Percentiles rank a stretch among this genome's conserved stretches.
phyloP scores from a whole-genome alignment of 2,888 invertebrate species.

The Nomada goodeniana region DNA sequence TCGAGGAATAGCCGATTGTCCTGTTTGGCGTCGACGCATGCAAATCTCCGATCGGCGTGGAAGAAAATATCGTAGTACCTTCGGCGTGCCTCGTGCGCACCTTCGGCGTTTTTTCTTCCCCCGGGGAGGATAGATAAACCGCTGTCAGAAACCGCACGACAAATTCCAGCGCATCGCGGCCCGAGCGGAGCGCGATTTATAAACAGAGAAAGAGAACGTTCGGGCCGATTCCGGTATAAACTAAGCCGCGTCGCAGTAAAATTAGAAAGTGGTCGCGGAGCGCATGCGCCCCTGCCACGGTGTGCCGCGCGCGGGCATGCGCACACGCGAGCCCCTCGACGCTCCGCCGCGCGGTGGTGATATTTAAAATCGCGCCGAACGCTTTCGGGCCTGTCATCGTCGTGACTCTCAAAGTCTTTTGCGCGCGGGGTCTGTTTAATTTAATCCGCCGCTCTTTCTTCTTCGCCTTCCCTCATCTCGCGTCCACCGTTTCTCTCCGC shows the following conservation, averaged over 20 bases:
- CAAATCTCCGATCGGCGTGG: not conserved
- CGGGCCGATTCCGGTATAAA: slow-evolving; percentile 46
- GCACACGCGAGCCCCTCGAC: slow-evolving; percentile 10
- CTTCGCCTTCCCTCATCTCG: slow-evolving; percentile 1
- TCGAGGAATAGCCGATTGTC: slow-evolving; percentile 53
- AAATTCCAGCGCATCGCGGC: slow-evolving; percentile 45
- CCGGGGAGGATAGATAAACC: not conserved
- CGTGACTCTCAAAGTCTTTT: slow-evolving; percentile 48
- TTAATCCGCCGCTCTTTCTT: slow-evolving; percentile 63
- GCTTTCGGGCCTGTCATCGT: slow-evolving; percentile 35
- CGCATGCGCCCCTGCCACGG: slow-evolving; percentile 33
- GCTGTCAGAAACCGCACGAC: slow-evolving; percentile 13
- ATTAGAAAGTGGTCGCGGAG: slow-evolving; percentile 64
- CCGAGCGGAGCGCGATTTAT: slow-evolving; percentile 44
- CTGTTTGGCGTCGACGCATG: slow-evolving; percentile 7
- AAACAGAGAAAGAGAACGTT: slow-evolving; percentile 56
- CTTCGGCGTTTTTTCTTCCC: too few relatives aligned
- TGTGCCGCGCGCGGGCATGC: slow-evolving; percentile 37
- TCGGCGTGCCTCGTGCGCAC: too few relatives aligned
- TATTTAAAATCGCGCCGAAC: slow-evolving; percentile 56
- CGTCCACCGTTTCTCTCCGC: slow-evolving; percentile 11
- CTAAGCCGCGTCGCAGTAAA: slow-evolving; percentile 58
- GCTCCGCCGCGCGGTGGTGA: slow-evolving; percentile 20
- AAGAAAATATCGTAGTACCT: not conserved
- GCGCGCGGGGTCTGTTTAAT: slow-evolving; percentile 70